Base-by-base conservation (phyloP, 2,113 vertebrate species). In the Piprites chloris region DNA sequence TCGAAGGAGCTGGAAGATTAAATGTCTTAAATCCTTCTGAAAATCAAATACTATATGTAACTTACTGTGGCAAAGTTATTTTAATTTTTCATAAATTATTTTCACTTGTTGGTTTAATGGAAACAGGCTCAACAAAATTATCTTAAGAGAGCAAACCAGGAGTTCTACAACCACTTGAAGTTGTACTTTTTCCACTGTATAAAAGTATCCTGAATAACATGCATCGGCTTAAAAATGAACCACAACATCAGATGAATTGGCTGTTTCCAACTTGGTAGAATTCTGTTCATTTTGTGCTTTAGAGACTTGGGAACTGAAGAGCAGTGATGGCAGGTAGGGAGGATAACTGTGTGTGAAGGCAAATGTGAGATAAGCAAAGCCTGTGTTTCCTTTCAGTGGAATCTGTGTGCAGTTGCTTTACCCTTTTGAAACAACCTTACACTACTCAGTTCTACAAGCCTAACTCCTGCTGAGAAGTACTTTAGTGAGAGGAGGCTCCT, bases 301-400 rank as follows among this genome's bases (percentile, higher is more conserved):
- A 80, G 71, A 76, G 53, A 53, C 17, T 55, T 83, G 22, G 35
- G 77, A 85, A 39, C 30, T 66, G 67, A 49, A 93, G n/a, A 21
- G 9, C 3, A 2, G 16, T 67, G 46, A 7, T 20, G 6, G 11
- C 1, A 1, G 14, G 7, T n/a, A 14, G 6, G 2, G 8, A 15
- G 14, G 9, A 28, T 33, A 75, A 23, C 11, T 59, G 6, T 71
- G 12, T 35, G 41, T 65, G 61, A 33, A 88, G 33, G 52, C 41
- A 86, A 91, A 87, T 1, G 14, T 69, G 61, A 92, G 75, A 86
- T 87, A 96, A 95, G 26, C n/a, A 75, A 75, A 90, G 6, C 30
- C 49, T 77, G 6, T 44, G 27, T 16, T 93, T 50, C 30, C 3
- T 88, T 86, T 77, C 26, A 39, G 28, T 53, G 32, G 33, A 85